phyloP scores from a whole-genome alignment of 1,140 invertebrate species.

The Heliconius congener region DNA sequence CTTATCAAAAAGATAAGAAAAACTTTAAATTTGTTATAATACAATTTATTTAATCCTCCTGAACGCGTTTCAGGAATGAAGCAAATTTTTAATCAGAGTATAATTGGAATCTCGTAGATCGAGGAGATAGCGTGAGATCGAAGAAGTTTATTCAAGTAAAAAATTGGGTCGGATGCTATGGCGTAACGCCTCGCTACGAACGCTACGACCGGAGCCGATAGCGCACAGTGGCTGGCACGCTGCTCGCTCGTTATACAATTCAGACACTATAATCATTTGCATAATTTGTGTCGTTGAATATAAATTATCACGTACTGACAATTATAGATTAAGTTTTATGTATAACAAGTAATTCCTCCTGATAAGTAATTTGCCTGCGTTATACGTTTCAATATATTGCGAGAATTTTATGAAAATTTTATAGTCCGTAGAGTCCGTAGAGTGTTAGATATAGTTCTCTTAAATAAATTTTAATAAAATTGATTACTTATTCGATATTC shows the following conservation, averaged over 20 bases:
- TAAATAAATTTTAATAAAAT: too few relatives aligned
- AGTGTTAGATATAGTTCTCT: too few relatives aligned
- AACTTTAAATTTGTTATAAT: background rate
- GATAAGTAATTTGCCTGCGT: background rate
- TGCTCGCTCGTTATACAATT: constrained; percentile 19
- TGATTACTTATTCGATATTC: too few relatives aligned
- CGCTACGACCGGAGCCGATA: constrained; percentile 12
- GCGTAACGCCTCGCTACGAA: constrained; percentile 21
- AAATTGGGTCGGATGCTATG: constrained; percentile 34
- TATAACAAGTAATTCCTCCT: background rate
- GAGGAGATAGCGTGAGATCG: constrained; percentile 27
- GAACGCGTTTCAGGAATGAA: background rate
- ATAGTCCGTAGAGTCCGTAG: too few relatives aligned
- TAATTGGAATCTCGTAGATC: constrained; percentile 33
- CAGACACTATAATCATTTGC: background rate
- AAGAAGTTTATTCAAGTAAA: constrained; percentile 34
- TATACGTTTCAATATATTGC: background rate
- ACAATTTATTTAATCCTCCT: background rate
- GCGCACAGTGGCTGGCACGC: constrained; percentile 8
- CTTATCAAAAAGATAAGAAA: background rate
- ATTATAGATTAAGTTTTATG: background rate
- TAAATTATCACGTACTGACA: constrained; percentile 7
- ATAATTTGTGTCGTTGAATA: constrained; percentile 9
- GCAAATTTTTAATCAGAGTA: constrained; percentile 20
- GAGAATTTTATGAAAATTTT: background rate